These are phyloP conservation scores for Hybos culiciformis DNA, from an alignment of 2,888 invertebrate species.

Conservation along the genomic window DNA sequence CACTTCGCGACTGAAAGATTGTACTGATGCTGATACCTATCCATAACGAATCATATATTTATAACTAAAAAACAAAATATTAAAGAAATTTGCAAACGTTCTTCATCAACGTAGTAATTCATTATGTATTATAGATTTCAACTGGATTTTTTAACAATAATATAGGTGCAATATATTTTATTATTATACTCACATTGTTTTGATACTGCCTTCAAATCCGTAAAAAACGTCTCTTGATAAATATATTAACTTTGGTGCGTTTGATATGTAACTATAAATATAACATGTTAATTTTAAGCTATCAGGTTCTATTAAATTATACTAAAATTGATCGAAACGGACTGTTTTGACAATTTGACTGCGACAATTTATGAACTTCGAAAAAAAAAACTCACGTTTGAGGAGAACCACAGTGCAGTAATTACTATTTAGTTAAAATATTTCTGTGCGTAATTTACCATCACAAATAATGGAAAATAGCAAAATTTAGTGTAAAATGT, in stretches of 20 bases:
- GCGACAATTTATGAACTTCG: not conserved
- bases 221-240: constrained; percentile 30
- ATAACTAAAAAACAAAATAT: no score
- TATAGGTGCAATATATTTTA: not conserved
- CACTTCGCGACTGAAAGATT: no score
- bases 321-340: constrained; percentile 19
- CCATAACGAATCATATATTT: no score
- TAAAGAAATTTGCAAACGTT: no score
- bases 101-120: not conserved
- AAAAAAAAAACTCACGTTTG: not conserved
- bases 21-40: no score
- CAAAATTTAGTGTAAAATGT: no score
- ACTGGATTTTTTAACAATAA: not conserved
- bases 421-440: no score
- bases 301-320: constrained; percentile 24
- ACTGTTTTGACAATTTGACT: not conserved
- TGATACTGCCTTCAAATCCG: constrained; percentile 34
- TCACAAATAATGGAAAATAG: no score
- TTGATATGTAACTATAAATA: constrained; percentile 49
- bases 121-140: not conserved
- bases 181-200: constrained; percentile 42
- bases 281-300: constrained; percentile 4
- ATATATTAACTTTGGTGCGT: constrained; percentile 47
- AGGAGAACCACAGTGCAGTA: not conserved
- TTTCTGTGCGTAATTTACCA: no score